phyloP scores from a whole-genome alignment of 1,140 invertebrate species.

The Cydia splendana region DNA sequence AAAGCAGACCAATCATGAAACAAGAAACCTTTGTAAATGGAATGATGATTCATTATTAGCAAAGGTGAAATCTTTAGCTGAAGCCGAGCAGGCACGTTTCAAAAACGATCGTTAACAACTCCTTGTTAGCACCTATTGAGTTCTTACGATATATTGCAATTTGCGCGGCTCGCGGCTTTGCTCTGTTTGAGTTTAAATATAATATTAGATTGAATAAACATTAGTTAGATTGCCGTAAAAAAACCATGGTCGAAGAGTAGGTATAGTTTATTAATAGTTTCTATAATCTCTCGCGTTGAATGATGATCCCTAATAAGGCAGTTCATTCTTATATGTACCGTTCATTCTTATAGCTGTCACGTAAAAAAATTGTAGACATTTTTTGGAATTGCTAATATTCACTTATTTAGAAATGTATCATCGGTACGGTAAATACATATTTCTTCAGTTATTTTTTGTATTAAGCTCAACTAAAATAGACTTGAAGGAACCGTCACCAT shows the following conservation, averaged over 20 bases:
- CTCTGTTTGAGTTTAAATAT: not conserved
- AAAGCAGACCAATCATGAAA: not conserved
- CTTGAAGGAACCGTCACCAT: too few species aligned
- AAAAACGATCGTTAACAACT: slow-evolving; percentile 48
- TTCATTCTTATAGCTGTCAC: too few species aligned
- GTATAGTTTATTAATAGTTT: too few species aligned
- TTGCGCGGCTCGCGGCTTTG: slow-evolving; percentile 45
- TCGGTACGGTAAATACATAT: too few species aligned
- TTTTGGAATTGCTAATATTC: too few species aligned
- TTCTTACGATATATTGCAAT: slow-evolving; percentile 56
- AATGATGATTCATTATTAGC: slow-evolving; percentile 51
- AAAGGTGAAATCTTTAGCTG: slow-evolving; percentile 60
- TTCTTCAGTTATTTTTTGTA: too few species aligned
- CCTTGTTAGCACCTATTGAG: slow-evolving; percentile 67
- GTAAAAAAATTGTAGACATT: too few species aligned
- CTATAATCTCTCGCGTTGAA: too few species aligned
- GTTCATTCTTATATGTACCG: too few species aligned
- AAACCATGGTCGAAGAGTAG: not conserved
- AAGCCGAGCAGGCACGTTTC: slow-evolving; percentile 39
- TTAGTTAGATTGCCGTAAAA: not conserved
- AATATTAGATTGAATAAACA: not conserved
- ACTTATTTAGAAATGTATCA: too few species aligned
- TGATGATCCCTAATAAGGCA: too few species aligned
- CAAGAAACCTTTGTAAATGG: slow-evolving; percentile 24
- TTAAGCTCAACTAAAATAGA: too few species aligned